Evolutionary conservation across 2,797 vertebrate species (phyloP).

Genomic region (Cottoperca gobio): DNA sequence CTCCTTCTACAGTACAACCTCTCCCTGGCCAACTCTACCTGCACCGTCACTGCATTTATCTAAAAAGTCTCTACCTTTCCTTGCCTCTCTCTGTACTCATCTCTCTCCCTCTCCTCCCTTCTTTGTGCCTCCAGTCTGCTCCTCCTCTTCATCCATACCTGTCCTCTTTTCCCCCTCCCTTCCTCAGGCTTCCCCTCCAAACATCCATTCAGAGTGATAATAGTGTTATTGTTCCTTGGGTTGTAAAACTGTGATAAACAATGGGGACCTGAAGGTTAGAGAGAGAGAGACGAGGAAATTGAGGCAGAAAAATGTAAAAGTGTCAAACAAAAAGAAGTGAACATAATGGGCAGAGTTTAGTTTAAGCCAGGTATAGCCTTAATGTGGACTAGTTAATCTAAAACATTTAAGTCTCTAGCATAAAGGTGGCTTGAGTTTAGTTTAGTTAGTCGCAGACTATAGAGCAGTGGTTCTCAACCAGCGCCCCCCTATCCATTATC

Average conservation of each 20-base stretch:
- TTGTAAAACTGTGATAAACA: constrained; percentile 5
- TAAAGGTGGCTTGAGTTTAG: too few relatives aligned
- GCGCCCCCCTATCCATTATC: too few relatives aligned
- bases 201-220: constrained; percentile 4
- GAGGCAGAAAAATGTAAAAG: background rate
- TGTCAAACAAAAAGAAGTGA: background rate
- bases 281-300: background rate
- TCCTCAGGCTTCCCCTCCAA: constrained; percentile 5
- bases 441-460: too few relatives aligned
- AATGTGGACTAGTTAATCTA: too few relatives aligned
- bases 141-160: constrained; percentile 3
- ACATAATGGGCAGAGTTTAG: too few relatives aligned
- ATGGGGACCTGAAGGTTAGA: background rate
- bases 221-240: constrained; percentile 27
- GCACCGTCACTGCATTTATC: background rate
- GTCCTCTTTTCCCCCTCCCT: background rate
- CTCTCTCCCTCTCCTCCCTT: background rate
- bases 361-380: too few relatives aligned
- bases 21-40: constrained; percentile 1
- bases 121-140: constrained; percentile 10
- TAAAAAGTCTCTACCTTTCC: background rate
- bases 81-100: background rate
- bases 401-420: too few relatives aligned
- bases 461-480: too few relatives aligned
- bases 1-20: background rate